Conservation (phyloP, 2,113 vertebrate genomes). For the Antennarius striatus region DNA sequence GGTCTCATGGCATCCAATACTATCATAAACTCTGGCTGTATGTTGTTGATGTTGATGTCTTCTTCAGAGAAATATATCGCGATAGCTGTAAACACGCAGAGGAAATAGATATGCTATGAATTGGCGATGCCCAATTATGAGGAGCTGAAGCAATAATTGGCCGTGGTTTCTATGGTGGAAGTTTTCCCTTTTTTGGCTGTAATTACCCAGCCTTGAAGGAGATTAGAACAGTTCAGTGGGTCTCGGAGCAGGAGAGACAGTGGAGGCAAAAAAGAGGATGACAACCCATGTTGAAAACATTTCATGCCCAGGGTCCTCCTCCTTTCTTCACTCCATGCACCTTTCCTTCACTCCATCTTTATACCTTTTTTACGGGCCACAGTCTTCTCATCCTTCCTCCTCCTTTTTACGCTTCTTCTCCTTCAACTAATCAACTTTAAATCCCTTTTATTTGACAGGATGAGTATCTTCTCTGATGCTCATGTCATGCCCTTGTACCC, state of each 20-base stretch:
- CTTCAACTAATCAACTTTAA: conserved; percentile 38
- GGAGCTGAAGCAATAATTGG: conserved; percentile 55
- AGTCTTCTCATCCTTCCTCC: conserved; percentile 33
- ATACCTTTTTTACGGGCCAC: conserved; percentile 29
- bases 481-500: conserved; percentile 24
- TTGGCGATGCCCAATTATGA: conserved; percentile 58
- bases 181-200: conserved; percentile 36
- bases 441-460: conserved; percentile 38
- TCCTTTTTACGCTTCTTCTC: conserved; percentile 11
- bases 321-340: conserved; percentile 38
- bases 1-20: too few relatives aligned
- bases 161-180: conserved; percentile 49
- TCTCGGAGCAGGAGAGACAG: conserved; percentile 38
- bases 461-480: conserved; percentile 36
- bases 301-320: conserved; percentile 48
- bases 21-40: too few relatives aligned
- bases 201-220: conserved; percentile 70
- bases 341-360: conserved; percentile 29
- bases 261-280: conserved; percentile 32
- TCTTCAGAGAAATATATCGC: not conserved
- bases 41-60: too few relatives aligned
- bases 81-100: not conserved
- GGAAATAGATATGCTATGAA: conserved; percentile 38
- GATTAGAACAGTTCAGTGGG: conserved; percentile 55
- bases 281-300: conserved; percentile 52